These are phyloP conservation scores for Arvicanthis niloticus DNA, from an alignment of 2,113 vertebrate species.

Conservation along the genomic window DNA sequence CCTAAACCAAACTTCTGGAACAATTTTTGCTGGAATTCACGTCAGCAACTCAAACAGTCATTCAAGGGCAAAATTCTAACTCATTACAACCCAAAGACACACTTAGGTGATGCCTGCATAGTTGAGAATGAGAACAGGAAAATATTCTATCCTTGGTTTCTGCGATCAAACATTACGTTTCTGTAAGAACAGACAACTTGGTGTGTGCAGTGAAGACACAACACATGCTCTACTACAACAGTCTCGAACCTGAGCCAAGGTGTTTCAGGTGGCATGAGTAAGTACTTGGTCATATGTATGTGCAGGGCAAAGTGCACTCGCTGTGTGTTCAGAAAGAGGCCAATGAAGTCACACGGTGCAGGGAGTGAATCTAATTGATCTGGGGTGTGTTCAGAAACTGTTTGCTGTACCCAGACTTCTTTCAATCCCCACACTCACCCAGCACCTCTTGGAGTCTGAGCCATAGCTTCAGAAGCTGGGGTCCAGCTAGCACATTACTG, in stretches of 20 bases:
- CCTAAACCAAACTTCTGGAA: background rate
- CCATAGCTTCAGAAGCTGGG: background rate
- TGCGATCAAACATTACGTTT: background rate
- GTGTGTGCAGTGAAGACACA: background rate
- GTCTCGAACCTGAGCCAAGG: background rate
- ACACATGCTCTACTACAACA: too few relatives aligned
- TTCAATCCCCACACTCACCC: background rate
- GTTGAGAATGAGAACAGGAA: background rate
- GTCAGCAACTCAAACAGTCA: background rate
- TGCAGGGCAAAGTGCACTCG: background rate
- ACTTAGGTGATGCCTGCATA: background rate
- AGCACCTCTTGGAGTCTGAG: background rate
- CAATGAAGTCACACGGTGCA: background rate
- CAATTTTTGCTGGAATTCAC: background rate
- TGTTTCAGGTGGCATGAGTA: too few relatives aligned
- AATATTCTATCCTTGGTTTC: background rate
- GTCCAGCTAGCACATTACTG: background rate
- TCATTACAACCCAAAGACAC: background rate
- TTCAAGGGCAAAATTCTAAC: background rate
- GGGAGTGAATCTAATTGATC: background rate
- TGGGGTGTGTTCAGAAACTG: background rate
- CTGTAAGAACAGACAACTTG: background rate
- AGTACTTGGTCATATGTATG: background rate
- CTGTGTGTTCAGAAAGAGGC: background rate
- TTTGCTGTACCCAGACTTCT: background rate